Base-by-base conservation (phyloP, 2,888 invertebrate genomes). In the Troides aeacus region DNA sequence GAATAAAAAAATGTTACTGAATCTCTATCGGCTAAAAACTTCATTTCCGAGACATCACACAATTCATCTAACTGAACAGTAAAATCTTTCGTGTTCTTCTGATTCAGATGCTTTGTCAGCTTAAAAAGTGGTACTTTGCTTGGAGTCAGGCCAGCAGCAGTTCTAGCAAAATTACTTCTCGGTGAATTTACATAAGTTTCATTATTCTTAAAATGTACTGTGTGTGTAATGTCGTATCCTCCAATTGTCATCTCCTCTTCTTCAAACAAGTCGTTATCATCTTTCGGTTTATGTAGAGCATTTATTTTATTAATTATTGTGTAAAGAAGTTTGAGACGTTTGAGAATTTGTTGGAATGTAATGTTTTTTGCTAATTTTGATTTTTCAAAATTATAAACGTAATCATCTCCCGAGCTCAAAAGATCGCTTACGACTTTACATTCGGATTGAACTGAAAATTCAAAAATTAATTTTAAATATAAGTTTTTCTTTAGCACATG, bases 381-480 rank as follows among this genome's bases (percentile, higher is more conserved):
- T 71, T 79, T 81, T 72, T 81, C 83, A 8, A 84, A 73, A 6
- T 84, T 77, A 63, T 84, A 88, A 1, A 78, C 39, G 64, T 81
- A 85, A 72, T 88, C 86, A 0, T 74, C 74, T 2, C 76, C 71
- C 0, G 81, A 72, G 63, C 81, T 78, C 15, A 91, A 75, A 15
- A 88, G 75, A 68, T 91, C 86, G 73, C 84, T 87, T 0, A 92
- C 92, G 3, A 89, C 82, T 79, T 90, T 91, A 73, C 92, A 92
- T 77, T 92, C 92, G 36, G 77, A 78, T 81, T 84, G 84, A 24
- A 84, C 92, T 92, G 81, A 42, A 66, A 67, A n/a, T 24, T 59
- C 56, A 2, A 21, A 56, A 21, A 50, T 30, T 30, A 30, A 30
- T 30, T 30, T 30, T 30, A 30, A 5, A 4, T 30, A 30, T 30